A percentile compares a stretch with the other conserved stretches of the same genome.
Conservation (phyloP, 2,888 invertebrate species). For the Helobdella robusta region DNA sequence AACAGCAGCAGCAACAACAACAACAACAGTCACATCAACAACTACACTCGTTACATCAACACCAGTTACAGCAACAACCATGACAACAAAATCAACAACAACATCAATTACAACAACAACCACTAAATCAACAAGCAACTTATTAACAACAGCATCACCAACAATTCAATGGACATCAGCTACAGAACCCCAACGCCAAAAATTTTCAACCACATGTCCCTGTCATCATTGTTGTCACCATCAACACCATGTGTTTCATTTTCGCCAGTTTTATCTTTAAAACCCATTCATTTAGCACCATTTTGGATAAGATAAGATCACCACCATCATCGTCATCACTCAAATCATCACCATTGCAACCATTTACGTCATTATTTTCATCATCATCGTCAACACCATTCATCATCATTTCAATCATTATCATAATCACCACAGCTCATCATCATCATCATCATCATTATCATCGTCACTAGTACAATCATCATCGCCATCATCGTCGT, state of each 20-base stretch:
- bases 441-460: neutral
- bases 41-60: neutral
- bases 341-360: neutral
- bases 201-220: neutral
- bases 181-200: neutral
- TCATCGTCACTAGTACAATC: neutral
- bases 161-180: neutral
- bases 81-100: neutral
- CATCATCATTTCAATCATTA: neutral
- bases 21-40: neutral
- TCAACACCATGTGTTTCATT: neutral
- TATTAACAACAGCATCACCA: neutral
- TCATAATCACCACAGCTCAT: constrained; percentile 4
- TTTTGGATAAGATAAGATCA: too few species aligned
- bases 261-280: neutral
- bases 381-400: neutral
- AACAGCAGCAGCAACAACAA: neutral
- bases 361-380: neutral
- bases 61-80: neutral
- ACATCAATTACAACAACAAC: neutral
- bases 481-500: neutral
- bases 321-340: neutral
- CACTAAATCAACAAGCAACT: neutral
- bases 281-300: too few species aligned
- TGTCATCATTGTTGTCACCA: neutral